Base-by-base conservation (phyloP, 2,113 vertebrate species). In the Arenaria interpres region DNA sequence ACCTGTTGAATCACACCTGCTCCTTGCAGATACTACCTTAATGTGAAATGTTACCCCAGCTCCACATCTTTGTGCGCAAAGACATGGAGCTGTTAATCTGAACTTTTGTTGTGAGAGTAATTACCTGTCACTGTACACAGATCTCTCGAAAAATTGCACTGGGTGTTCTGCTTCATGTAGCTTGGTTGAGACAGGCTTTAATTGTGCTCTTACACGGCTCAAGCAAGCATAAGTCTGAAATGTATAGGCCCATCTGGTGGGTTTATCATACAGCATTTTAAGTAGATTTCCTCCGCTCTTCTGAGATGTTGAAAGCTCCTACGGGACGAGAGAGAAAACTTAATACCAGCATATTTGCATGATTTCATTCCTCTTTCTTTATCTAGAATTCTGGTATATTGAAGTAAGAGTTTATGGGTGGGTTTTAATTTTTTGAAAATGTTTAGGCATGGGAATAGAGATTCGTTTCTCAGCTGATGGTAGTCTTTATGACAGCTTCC, bases 281-380 rank as follows among this genome's bases (percentile, higher is more conserved):
- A 98, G 98, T 41, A 98, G 92, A 78, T 98, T 98, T 41, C 98
- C 98, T 66, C 98, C 98, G 2, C 97, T 98, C 74, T 98, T 98
- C 78, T 98, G 98, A 60, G 98, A 98, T 27, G 98, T 98, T 66
- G 98, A 98, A 76, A 98, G 97, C 69, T 98, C 98, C 98, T 98
- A 63, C 35, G 50, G 74, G 22, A 28, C 11, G 63, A 82, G 53
- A 54, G 27, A 71, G 43, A 57, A 73, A 41, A 45, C 2, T 64
- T 37, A 20, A 10, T 51, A 23, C 2, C 4, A 37, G 25, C 1
- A 1, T 71, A n/a, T 54, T 62, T 41, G 13, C 11, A 79, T 80
- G 28, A 41, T 41, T 85, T 54, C 45, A 33, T 13, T 39, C 2
- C 7, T 21, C 76, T 57, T 41, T 64, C 54, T 85, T 7, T 14